Evolutionary conservation across 2,797 vertebrate genomes (phyloP).

Genomic region (Rhinella marina): DNA sequence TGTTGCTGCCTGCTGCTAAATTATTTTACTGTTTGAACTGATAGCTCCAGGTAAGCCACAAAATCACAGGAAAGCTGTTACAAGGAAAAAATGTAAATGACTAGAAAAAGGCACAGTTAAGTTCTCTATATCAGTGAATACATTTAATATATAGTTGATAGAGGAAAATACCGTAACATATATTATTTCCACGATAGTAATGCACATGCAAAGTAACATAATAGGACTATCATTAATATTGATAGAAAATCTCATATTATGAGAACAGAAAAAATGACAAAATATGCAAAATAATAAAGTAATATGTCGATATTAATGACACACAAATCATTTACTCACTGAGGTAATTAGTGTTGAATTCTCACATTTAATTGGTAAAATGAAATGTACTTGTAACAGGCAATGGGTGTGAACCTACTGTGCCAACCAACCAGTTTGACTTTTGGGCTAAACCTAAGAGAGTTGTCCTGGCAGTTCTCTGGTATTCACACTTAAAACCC

Average conservation of each 20-base stretch:
- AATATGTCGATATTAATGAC: too few species aligned
- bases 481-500: too few species aligned
- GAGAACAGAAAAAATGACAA: neutral
- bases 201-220: neutral
- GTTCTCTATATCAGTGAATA: neutral
- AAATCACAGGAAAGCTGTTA: constrained; percentile 26
- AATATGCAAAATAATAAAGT: neutral
- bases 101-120: neutral
- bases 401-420: too few species aligned
- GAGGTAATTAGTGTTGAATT: too few species aligned
- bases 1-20: constrained; percentile 47
- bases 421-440: too few species aligned
- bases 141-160: constrained; percentile 1
- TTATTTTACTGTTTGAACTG: constrained; percentile 51
- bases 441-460: too few species aligned
- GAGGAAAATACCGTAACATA: neutral
- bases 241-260: neutral
- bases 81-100: constrained; percentile 34
- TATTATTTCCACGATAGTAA: neutral
- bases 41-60: constrained; percentile 37
- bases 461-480: too few species aligned
- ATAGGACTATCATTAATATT: neutral
- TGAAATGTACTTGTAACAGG: too few species aligned
- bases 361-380: too few species aligned
- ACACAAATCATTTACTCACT: too few species aligned